Evolutionary conservation across 2,797 vertebrate genomes (phyloP), one percentile per base, ranked within the genome.

Genomic region (Hafferia zeledoni): DNA sequence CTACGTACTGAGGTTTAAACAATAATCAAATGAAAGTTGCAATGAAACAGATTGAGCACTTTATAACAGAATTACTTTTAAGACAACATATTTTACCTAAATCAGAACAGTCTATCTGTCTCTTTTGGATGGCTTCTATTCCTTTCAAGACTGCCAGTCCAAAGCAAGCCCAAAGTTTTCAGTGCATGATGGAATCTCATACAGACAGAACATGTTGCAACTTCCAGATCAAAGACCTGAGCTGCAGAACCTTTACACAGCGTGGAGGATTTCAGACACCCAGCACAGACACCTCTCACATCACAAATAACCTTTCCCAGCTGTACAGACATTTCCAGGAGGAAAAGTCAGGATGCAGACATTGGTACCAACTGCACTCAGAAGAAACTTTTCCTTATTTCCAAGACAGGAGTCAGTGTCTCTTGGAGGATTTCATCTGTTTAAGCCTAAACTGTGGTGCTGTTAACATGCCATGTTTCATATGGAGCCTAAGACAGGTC

Each of bases 21-120:
- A 82, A 86, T 93, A 72, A 95, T 95, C 33, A 95, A 93, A 95
- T 95, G 60, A 89, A 96, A 79, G 74, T 20, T 52, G 63, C 81
- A 71, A 75, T 95, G 95, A 94, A 82, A 87, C 46, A 88, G 64
- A 79, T 6, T 44, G 74, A 86, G 57, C 18, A 35, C 55, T 84
- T 94, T n/a, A 22, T 52, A 79, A 91, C 28, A 78, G n/a, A 50
- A 91, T 92, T 92, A 79, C 47, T 83, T 78, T 28, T 25, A 63
- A 65, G 50, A 39, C 35, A 70, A 50, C 10, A 8, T 41, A 61
- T 87, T 92, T 92, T 72, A 78, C 55, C 81, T 46, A 78, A 75
- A 90, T 41, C 52, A 37, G 55, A 87, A 4, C 27, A n/a, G 33
- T 37, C 57, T 63, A 2, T 37, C 61, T 91, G 49, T 64, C n/a